Percentiles rank a stretch among this genome's conserved stretches.
phyloP scores from a whole-genome alignment of 1,140 invertebrate species.

The Leptoteleia sp. region DNA sequence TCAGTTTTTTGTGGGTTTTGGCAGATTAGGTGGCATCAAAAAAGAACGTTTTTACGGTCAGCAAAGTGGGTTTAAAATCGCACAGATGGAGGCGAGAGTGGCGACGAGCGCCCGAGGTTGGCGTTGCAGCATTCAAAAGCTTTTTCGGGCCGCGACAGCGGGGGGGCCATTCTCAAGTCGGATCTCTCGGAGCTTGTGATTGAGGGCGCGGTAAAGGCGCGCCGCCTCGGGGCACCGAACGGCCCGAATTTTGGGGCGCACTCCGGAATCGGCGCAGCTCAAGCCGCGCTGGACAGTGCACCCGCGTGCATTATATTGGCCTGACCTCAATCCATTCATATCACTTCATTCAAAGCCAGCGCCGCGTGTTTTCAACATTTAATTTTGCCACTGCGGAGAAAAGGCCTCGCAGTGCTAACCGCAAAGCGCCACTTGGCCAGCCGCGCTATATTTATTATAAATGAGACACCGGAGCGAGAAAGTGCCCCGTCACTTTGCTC shows the following conservation, averaged over 20 bases:
- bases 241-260: no score
- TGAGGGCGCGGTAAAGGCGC: slow-evolving; percentile 16
- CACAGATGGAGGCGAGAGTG: slow-evolving; percentile 12
- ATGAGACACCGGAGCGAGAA: no score
- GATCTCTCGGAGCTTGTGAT: no score
- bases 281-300: slow-evolving; percentile 54
- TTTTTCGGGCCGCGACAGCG: slow-evolving; percentile 13
- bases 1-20: no score
- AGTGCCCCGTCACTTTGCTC: no score
- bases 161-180: slow-evolving; percentile 7
- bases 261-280: slow-evolving; percentile 27
- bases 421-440: no score
- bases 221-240: slow-evolving; percentile 57
- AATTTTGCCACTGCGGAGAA: slow-evolving; percentile 16
- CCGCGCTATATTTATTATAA: no score
- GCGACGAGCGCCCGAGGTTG: slow-evolving; percentile 7
- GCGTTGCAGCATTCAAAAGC: slow-evolving; percentile 13
- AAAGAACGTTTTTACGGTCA: slow-evolving; percentile 7
- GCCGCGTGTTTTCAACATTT: slow-evolving; percentile 4
- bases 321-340: slow-evolving; percentile 72
- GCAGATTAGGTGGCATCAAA: slow-evolving; percentile 7
- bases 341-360: slow-evolving; percentile 38
- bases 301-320: slow-evolving; percentile 55
- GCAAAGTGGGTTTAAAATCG: slow-evolving; percentile 25
- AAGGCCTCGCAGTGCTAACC: no score